These are phyloP conservation scores for Australoheros facetus DNA, from an alignment of 2,797 vertebrate genomes.

Conservation along the genomic window DNA sequence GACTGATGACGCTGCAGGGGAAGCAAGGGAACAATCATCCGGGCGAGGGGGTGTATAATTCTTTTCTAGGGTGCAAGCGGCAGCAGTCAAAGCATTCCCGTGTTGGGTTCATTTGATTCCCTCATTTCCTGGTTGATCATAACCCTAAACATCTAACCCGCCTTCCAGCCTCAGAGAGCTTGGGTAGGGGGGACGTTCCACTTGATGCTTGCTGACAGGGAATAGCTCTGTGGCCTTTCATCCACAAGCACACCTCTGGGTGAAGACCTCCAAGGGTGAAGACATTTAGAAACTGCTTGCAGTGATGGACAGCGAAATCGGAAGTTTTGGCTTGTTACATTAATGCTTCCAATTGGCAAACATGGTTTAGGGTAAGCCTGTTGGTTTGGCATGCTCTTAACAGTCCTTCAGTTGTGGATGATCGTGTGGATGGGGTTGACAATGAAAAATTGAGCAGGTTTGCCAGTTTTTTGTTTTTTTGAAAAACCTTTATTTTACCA, in stretches of 20 bases:
- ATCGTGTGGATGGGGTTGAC: neutral
- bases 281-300: neutral
- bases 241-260: neutral
- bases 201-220: constrained; percentile 9
- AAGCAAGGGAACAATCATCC: constrained; percentile 59
- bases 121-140: constrained; percentile 1
- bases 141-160: constrained; percentile 11
- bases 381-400: neutral
- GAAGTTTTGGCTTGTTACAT: neutral
- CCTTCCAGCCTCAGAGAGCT: neutral
- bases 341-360: neutral
- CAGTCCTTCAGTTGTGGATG: neutral
- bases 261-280: neutral
- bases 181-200: constrained; percentile 10
- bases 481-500: no score
- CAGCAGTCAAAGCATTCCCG: constrained; percentile 43
- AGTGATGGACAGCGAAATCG: neutral
- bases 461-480: neutral
- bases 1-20: constrained; percentile 17
- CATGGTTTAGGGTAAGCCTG: neutral
- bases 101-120: constrained; percentile 12
- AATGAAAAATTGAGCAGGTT: neutral
- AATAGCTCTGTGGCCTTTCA: neutral
- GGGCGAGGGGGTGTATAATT: constrained; percentile 19
- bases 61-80: constrained; percentile 32